Conservation (phyloP, 1,140 invertebrate species). For the Brachionus sp. region DNA sequence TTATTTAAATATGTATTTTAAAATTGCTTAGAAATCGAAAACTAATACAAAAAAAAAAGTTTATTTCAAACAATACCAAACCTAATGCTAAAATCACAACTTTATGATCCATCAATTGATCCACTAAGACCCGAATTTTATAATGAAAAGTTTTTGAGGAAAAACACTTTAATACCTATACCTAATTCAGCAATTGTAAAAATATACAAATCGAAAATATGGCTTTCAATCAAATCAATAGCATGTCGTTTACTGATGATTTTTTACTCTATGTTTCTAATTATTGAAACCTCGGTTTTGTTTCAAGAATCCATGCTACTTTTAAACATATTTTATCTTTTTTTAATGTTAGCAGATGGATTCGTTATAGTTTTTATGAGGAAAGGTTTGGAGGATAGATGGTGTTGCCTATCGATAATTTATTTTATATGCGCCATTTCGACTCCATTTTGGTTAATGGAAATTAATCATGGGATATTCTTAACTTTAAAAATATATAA, state of each 20-base stretch:
- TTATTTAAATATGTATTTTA: neutral
- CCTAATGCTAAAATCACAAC: neutral
- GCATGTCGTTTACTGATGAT: neutral
- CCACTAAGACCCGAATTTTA: conserved; percentile 2
- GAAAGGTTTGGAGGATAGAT: conserved; percentile 16
- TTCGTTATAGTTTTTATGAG: neutral
- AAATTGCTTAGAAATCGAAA: neutral
- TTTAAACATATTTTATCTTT: neutral
- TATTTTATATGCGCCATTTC: conserved; percentile 27
- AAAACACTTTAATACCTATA: neutral
- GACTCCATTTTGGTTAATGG: conserved; percentile 6
- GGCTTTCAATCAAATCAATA: neutral
- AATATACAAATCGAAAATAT: neutral
- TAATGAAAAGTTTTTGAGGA: neutral
- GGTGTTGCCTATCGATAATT: conserved; percentile 17
- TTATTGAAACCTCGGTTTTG: neutral
- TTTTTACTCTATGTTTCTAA: conserved; percentile 3
- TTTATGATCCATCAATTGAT: neutral
- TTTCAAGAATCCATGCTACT: neutral
- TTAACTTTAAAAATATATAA: neutral
- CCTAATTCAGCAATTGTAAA: neutral
- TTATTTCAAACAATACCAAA: neutral
- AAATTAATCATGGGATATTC: neutral
- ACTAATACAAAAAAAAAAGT: neutral
- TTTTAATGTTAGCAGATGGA: conserved; percentile 14